Percentiles rank a stretch among this genome's conserved stretches.
Evolutionary conservation across 1,140 invertebrate genomes (phyloP).

Genomic region (Schlechtendalia chinensis): DNA sequence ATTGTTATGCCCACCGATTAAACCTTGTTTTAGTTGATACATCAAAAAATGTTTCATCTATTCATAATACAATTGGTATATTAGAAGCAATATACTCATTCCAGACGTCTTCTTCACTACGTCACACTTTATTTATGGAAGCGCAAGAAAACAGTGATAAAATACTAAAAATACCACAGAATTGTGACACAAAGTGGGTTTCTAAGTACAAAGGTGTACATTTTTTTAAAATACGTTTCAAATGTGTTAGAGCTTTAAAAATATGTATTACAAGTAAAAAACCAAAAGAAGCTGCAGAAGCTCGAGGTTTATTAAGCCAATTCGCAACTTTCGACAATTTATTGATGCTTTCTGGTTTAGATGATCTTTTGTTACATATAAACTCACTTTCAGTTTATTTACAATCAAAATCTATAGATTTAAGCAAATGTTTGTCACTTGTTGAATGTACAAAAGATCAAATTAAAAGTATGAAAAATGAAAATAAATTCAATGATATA

Average conservation of each 20-base stretch:
- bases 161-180: constrained; percentile 10
- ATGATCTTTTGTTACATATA: constrained; percentile 5
- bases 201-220: constrained; percentile 5
- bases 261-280: constrained; percentile 1
- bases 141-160: background rate
- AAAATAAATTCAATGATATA: background rate
- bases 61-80: constrained; percentile 17
- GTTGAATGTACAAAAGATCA: constrained; percentile 19
- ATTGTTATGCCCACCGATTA: no score
- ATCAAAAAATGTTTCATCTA: no score
- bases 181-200: constrained; percentile 2
- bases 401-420: constrained; percentile 13
- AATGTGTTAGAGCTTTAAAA: constrained; percentile 7
- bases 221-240: constrained; percentile 21
- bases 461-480: no score
- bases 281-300: constrained; percentile 1
- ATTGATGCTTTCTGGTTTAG: background rate
- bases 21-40: no score
- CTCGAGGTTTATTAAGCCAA: constrained; percentile 21
- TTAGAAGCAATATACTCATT: constrained; percentile 1
- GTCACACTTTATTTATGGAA: background rate
- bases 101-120: background rate
- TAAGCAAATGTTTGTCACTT: background rate
- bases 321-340: background rate
- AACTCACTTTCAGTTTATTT: constrained; percentile 10